Evolutionary conservation across 1,140 invertebrate genomes (phyloP).

Genomic region (Nylanderia fulva): DNA sequence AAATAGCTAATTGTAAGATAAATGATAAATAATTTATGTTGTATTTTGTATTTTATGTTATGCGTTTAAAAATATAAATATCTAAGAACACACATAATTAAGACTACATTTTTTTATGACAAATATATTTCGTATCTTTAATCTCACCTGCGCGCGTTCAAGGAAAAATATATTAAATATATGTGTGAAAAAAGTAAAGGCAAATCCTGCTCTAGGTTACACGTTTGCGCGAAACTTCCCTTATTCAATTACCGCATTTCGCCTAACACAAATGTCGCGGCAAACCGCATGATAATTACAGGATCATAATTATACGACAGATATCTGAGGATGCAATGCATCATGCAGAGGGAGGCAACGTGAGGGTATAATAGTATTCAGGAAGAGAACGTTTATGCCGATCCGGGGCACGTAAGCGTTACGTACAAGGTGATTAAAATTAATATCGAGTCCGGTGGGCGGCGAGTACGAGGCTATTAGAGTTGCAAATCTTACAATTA

Average conservation of each 20-base stretch:
- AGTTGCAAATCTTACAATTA: constrained; percentile 69
- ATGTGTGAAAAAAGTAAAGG: too few species aligned
- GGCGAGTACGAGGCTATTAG: constrained; percentile 64
- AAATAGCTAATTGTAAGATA: background rate
- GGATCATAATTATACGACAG: constrained; percentile 36
- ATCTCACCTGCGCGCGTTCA: too few species aligned
- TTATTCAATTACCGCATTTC: background rate
- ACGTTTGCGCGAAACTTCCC: background rate
- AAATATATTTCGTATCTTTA: too few species aligned
- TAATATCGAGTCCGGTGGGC: constrained; percentile 63
- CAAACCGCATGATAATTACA: constrained; percentile 55
- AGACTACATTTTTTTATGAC: background rate
- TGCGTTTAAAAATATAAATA: background rate
- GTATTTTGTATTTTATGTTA: too few species aligned
- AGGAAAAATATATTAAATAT: too few species aligned
- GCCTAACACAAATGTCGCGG: background rate
- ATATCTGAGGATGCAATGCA: constrained; percentile 56
- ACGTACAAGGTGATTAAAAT: constrained; percentile 70
- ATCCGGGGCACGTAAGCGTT: constrained; percentile 59
- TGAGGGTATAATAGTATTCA: constrained; percentile 66
- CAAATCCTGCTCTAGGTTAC: background rate
- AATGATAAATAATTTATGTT: too few species aligned
- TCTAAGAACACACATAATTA: background rate
- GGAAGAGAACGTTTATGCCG: constrained; percentile 58
- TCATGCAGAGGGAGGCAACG: constrained; percentile 8